Base-by-base conservation (phyloP, 2,888 invertebrate species). In the Stictocephala bisonia region DNA sequence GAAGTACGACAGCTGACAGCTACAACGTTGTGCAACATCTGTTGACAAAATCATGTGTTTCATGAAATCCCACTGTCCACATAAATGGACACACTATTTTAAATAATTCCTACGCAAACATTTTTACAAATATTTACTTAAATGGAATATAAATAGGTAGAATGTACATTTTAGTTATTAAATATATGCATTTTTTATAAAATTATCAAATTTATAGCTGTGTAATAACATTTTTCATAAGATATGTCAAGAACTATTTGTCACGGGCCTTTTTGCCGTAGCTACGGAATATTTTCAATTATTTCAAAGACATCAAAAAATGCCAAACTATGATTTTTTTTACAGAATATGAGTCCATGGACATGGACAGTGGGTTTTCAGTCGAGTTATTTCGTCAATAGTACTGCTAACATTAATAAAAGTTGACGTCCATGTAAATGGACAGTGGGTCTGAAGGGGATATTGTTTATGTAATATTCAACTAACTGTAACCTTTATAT, bases 31-130 rank as follows among this genome's bases (percentile, higher is more conserved):
- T 11, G 56, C 27, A 9, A n/a, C 56, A 56, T 22, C 29, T 56
- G 56, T n/a, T 27, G 56, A 56, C 13, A 22, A 56, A n/a, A 44
- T 7, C 11, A 11, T 35, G 7, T 35, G 35, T 7, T 35, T 7
- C 7, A 11, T 35, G 35, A 11, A 44, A n/a, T n/a, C 56, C 56
- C 56, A 56, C 26, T 7, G 56, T 56, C 27, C 56, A 56, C 29
- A 15, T n/a, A 26, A 11, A 56, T 56, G 56, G 56, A 22, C 56
- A 56, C 27, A 2, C n/a, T 13, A n/a, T 56, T 56, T 56, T 29
- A 26, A 26, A 56, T 4, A 2, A 56, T 27, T 56, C 27, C 44
- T 44, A 44, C n/a, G 44, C 6, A 3, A 7, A 7, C 18, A n/a
- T 44, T 44, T 44, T 3, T 44, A 44, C 18, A 44, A n/a, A n/a